These are phyloP conservation scores for Clistopyga incitator DNA, from an alignment of 2,888 invertebrate species.

Conservation along the genomic window DNA sequence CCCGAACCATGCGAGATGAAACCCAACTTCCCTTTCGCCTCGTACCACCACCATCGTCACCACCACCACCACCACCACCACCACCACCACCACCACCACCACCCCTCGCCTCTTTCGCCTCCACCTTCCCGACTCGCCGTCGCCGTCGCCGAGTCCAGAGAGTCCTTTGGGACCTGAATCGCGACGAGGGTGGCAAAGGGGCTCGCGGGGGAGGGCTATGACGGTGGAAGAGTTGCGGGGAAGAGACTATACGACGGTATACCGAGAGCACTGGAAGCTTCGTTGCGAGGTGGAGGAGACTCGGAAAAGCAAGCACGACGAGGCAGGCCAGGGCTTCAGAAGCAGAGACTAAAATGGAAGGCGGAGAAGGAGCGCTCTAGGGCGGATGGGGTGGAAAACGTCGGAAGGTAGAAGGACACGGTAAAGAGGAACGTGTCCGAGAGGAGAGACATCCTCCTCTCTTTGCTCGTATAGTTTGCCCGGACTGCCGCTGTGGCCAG, in stretches of 20 bases:
- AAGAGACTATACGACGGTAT: conserved; percentile 53
- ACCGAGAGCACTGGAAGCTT: conserved; percentile 63
- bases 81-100: no score
- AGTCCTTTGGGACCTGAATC: conserved; percentile 71
- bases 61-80: no score
- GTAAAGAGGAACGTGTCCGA: conserved; percentile 67
- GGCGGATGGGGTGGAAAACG: conserved; percentile 62
- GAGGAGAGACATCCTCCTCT: conserved; percentile 47
- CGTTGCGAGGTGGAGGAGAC: conserved; percentile 47
- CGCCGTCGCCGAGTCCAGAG: conserved; percentile 68
- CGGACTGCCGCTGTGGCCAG: conserved; percentile 63
- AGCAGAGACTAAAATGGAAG: conserved; percentile 35
- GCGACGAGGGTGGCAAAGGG: conserved; percentile 62
- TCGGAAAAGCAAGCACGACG: conserved; percentile 61
- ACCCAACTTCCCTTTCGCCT: conserved; percentile 80
- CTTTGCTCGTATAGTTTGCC: conserved; percentile 45
- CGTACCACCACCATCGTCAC: no score
- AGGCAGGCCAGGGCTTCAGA: conserved; percentile 42
- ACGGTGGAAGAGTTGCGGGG: conserved; percentile 56
- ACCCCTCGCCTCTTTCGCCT: conserved; percentile 57
- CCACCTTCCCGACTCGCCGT: conserved; percentile 67
- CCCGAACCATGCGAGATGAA: conserved; percentile 82
- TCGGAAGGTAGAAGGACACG: conserved; percentile 65
- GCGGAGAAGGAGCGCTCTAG: conserved; percentile 47
- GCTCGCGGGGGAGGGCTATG: background rate